These are phyloP conservation scores for Gracilinanus agilis DNA, from an alignment of 2,113 vertebrate genomes.

Conservation along the genomic window DNA sequence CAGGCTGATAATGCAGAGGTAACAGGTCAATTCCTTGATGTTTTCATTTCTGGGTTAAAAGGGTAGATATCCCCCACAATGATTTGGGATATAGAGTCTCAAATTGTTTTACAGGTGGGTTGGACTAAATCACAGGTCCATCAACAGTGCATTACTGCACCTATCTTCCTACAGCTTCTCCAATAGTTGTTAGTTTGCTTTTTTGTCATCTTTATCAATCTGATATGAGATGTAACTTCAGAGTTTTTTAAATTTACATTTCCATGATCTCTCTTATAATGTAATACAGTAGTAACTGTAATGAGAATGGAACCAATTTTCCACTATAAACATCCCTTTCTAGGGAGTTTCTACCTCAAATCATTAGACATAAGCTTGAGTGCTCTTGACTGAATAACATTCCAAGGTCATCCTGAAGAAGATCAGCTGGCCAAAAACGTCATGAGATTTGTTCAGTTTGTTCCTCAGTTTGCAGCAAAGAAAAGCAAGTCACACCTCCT, in stretches of 20 bases:
- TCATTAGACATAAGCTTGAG: constrained; percentile 55
- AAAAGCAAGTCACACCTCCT: constrained; percentile 74
- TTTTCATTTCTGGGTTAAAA: neutral
- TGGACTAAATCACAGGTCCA: neutral
- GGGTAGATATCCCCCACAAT: neutral
- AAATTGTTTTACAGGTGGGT: neutral
- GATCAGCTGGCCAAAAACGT: constrained; percentile 59
- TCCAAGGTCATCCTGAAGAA: constrained; percentile 61
- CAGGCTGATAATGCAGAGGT: neutral
- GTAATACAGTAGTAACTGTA: neutral
- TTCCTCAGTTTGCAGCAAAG: constrained; percentile 55
- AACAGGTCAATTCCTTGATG: neutral
- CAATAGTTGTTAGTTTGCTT: neutral
- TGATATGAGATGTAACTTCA: neutral
- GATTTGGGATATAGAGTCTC: neutral
- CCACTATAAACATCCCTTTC: constrained; percentile 48
- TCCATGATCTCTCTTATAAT: constrained; percentile 30
- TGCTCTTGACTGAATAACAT: constrained; percentile 47
- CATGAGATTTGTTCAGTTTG: constrained; percentile 51
- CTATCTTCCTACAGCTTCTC: neutral
- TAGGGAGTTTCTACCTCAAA: constrained; percentile 37
- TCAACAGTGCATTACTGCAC: neutral
- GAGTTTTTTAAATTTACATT: neutral
- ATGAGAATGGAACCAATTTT: constrained; percentile 39
- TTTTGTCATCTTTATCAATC: neutral